These are phyloP conservation scores for Callorhinus ursinus DNA, from an alignment of 2,113 vertebrate species.

Conservation along the genomic window DNA sequence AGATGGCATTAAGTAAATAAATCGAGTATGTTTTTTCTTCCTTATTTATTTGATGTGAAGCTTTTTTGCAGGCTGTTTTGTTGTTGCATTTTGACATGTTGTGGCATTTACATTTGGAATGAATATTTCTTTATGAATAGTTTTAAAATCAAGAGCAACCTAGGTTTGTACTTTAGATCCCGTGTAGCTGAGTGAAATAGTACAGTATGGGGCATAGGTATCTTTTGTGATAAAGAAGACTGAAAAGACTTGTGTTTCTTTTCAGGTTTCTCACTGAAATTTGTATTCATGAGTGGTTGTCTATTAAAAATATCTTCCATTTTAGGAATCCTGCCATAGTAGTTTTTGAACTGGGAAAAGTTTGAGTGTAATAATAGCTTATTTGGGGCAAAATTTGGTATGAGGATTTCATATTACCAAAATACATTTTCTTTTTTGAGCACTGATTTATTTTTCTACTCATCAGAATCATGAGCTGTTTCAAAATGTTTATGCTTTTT, in stretches of 20 bases:
- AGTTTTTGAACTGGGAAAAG: slow-evolving; percentile 53
- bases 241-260: slow-evolving; percentile 55
- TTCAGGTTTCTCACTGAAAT: slow-evolving; percentile 56
- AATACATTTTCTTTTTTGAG: slow-evolving; percentile 52
- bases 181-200: neutral
- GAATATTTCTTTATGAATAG: slow-evolving; percentile 46
- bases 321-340: neutral
- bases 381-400: slow-evolving; percentile 51
- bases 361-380: slow-evolving; percentile 48
- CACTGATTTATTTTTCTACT: slow-evolving; percentile 65
- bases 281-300: slow-evolving; percentile 37
- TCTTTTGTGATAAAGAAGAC: neutral
- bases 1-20: slow-evolving; percentile 30
- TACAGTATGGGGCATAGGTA: neutral
- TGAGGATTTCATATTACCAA: slow-evolving; percentile 56
- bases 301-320: slow-evolving; percentile 13
- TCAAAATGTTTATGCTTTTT: slow-evolving; percentile 45
- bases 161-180: neutral
- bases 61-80: slow-evolving; percentile 49
- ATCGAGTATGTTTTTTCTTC: neutral
- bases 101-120: slow-evolving; percentile 41
- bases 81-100: slow-evolving; percentile 59
- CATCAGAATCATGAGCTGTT: slow-evolving; percentile 60
- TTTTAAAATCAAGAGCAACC: slow-evolving; percentile 55
- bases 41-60: neutral